Evolutionary conservation across 1,140 invertebrate genomes (phyloP).

Genomic region (Aethina tumida): DNA sequence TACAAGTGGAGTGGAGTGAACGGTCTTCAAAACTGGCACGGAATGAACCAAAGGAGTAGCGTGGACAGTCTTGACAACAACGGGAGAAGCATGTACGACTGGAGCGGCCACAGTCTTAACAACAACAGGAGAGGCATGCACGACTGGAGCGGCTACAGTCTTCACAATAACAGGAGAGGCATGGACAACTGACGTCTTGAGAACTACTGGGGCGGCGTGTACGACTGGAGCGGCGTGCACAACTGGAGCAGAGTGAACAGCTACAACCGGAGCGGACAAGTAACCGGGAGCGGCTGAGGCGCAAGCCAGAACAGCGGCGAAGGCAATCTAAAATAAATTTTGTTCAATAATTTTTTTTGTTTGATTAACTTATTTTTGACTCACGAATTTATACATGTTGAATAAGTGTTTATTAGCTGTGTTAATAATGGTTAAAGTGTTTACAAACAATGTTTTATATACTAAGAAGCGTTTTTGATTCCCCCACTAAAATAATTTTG

Average conservation of each 20-base stretch:
- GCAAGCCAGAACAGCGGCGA: slow-evolving; percentile 43
- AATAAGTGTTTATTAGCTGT: no score
- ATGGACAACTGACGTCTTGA: slow-evolving; percentile 8
- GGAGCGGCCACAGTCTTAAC: no score
- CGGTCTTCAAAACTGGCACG: no score
- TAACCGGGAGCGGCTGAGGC: slow-evolving; percentile 39
- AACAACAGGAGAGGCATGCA: no score
- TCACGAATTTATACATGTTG: slow-evolving; percentile 38
- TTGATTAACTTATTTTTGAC: slow-evolving; percentile 16
- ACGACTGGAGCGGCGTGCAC: slow-evolving; percentile 41
- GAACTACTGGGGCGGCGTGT: slow-evolving; percentile 7
- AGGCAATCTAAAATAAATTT: slow-evolving; percentile 35
- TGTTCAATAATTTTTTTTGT: neutral
- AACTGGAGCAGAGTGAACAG: slow-evolving; percentile 30
- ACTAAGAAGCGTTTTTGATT: no score
- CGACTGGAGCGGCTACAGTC: no score
- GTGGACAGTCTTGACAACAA: slow-evolving; percentile 34
- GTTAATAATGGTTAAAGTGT: no score
- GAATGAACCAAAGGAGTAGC: slow-evolving; percentile 36
- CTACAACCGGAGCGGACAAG: slow-evolving; percentile 32
- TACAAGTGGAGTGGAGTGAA: no score
- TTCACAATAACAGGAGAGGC: slow-evolving; percentile 6
- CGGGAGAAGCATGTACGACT: slow-evolving; percentile 35
- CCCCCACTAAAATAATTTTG: no score
- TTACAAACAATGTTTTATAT: no score